These are phyloP conservation scores for Psix sp. DNA, from an alignment of 1,140 invertebrate genomes.

Conservation along the genomic window DNA sequence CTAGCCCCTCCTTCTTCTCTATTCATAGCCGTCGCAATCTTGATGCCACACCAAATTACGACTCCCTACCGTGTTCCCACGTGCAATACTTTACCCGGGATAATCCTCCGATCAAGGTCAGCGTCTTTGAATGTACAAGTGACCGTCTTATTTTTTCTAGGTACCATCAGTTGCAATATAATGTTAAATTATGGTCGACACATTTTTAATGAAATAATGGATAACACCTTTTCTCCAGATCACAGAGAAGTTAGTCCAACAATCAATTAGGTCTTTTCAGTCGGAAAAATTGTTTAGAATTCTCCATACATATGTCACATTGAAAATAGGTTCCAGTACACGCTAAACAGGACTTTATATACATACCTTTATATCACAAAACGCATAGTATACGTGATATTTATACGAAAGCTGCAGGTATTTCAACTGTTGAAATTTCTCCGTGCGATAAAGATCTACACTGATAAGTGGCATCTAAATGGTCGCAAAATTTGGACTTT, in stretches of 20 bases:
- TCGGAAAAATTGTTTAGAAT: no score
- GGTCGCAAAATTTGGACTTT: no score
- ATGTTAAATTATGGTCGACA: conserved; percentile 21
- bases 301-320: no score
- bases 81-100: conserved; percentile 24
- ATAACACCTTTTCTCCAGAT: no score
- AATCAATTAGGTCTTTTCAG: no score
- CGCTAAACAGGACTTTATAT: neutral
- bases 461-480: no score
- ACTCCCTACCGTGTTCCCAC: conserved; percentile 51
- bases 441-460: no score
- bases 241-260: no score
- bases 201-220: conserved; percentile 22
- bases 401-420: conserved; percentile 47
- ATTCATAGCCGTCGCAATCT: conserved; percentile 57
- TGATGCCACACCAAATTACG: conserved; percentile 55
- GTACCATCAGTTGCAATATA: conserved; percentile 3
- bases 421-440: conserved; percentile 45
- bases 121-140: conserved; percentile 10
- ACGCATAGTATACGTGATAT: conserved; percentile 37
- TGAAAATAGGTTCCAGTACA: no score
- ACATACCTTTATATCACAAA: conserved; percentile 19
- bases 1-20: conserved; percentile 11
- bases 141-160: conserved; percentile 25
- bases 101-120: conserved; percentile 42